A percentile compares a stretch with the other conserved stretches of the same genome.
Evolutionary conservation across 2,797 vertebrate species (phyloP).

Genomic region (Poeciliopsis gracilis): DNA sequence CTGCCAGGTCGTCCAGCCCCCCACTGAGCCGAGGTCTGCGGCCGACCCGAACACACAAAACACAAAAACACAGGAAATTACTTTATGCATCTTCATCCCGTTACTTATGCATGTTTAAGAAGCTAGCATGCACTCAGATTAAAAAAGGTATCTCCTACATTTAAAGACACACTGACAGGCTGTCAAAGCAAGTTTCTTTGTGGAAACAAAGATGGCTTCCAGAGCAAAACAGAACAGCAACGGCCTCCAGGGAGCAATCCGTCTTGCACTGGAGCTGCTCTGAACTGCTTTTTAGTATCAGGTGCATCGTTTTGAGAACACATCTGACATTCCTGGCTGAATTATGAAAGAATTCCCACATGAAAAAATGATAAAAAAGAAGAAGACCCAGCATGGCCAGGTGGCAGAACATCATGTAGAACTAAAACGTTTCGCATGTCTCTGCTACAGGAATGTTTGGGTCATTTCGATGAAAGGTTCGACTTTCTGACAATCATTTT

Average conservation of each 20-base stretch:
- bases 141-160: slow-evolving; percentile 76
- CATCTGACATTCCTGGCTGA: slow-evolving; percentile 94
- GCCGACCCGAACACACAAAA: slow-evolving; percentile 51
- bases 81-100: neutral
- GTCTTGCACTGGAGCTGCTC: slow-evolving; percentile 86
- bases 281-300: slow-evolving; percentile 97
- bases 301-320: slow-evolving; percentile 98
- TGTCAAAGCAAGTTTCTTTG: slow-evolving; percentile 72
- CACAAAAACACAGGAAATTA: slow-evolving; percentile 46
- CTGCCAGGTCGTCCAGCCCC: slow-evolving; percentile 37
- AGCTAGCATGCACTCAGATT: slow-evolving; percentile 42
- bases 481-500: slow-evolving; percentile 76
- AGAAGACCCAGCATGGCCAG: slow-evolving; percentile 84
- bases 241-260: slow-evolving; percentile 87
- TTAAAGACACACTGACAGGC: slow-evolving; percentile 86
- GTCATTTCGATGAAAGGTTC: slow-evolving; percentile 77
- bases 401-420: slow-evolving; percentile 90
- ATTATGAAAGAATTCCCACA: slow-evolving; percentile 95
- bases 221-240: slow-evolving; percentile 83
- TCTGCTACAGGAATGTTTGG: slow-evolving; percentile 79
- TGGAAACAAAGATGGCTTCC: slow-evolving; percentile 69
- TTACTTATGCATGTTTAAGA: slow-evolving; percentile 71
- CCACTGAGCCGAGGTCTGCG: slow-evolving; percentile 37
- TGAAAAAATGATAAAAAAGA: slow-evolving; percentile 83
- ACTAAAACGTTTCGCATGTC: slow-evolving; percentile 93